Base-by-base conservation (phyloP, 1,140 invertebrate species). In the Drosophila neocordata region DNA sequence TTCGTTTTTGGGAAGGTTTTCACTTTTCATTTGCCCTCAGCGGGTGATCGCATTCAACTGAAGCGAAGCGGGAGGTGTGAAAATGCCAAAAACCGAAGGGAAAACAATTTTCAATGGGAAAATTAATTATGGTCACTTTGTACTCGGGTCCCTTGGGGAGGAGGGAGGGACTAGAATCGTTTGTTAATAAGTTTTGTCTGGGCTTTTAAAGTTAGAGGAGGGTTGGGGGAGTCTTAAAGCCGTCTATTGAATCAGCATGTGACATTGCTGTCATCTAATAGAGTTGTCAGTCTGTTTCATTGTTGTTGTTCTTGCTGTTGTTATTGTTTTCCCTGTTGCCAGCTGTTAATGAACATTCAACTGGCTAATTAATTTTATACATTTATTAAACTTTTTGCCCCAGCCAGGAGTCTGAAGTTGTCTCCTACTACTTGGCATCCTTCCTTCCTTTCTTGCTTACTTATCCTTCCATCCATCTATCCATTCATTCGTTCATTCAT, bases 291-390 rank as follows among this genome's bases (percentile, higher is more conserved):
- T 57, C 53, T 52, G 20, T 20, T 8, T 48, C 15, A 4, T 3
- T n/a, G 11, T 48, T 48, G 15, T 8, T 48, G 41, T 48, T 41
- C 4, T 41, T 41, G n/a, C 13, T 48, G 41, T 9, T 48, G 41
- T 48, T 48, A 48, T 48, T 48, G 41, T 48, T 48, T 20, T 48
- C 52, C 44, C 51, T 67, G 51, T 63, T 80, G 83, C 71, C 83
- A 82, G 79, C 83, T 88, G 83, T 88, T 88, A 88, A 88, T 88
- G 83, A 88, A 82, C 83, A 89, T 88, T 89, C 83, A 88, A 88
- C 83, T 77, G 79, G 84, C 83, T 89, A 88, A 88, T 88, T 88
- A 88, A 88, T 88, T 88, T 88, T 88, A 83, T 88, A 89, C 84
- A 88, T 88, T 88, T 88, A 88, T 88, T 88, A 88, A 88, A 88